phyloP scores from a whole-genome alignment of 2,113 vertebrate genomes.

The Gavia stellata region DNA sequence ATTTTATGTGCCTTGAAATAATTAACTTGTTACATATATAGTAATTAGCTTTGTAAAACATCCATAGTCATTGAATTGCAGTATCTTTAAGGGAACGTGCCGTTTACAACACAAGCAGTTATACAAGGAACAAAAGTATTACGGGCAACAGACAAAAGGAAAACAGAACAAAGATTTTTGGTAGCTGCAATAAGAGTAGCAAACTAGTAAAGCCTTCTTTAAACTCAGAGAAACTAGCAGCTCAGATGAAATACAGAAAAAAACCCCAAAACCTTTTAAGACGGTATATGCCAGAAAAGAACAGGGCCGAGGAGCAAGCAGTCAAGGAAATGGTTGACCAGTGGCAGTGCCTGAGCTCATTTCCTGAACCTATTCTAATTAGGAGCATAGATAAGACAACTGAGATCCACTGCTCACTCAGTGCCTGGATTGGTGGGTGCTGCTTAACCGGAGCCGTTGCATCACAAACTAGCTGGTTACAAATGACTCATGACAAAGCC shows the following conservation, averaged over 20 bases:
- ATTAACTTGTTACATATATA: not conserved
- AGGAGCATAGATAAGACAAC: not conserved
- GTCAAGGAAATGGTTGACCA: not conserved
- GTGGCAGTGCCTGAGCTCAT: not conserved
- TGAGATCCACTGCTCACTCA: not conserved
- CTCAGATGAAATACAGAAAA: not conserved
- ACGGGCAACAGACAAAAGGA: not conserved
- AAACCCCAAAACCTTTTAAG: not conserved
- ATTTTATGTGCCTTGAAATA: not conserved
- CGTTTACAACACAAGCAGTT: not conserved
- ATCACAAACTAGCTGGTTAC: not conserved
- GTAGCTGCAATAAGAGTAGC: not conserved
- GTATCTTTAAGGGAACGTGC: not conserved
- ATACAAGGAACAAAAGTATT: not conserved
- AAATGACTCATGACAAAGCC: not conserved
- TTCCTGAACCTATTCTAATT: not conserved
- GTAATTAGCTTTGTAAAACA: not conserved
- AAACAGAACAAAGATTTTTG: not conserved
- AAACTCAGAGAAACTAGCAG: not conserved
- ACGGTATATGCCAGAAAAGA: not conserved
- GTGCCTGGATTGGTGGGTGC: not conserved
- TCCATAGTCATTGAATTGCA: not conserved
- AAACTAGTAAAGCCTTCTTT: not conserved
- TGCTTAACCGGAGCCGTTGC: not conserved
- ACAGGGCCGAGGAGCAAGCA: not conserved